phyloP scores from a whole-genome alignment of 1,140 invertebrate genomes.

The Diploscapter pachys region DNA sequence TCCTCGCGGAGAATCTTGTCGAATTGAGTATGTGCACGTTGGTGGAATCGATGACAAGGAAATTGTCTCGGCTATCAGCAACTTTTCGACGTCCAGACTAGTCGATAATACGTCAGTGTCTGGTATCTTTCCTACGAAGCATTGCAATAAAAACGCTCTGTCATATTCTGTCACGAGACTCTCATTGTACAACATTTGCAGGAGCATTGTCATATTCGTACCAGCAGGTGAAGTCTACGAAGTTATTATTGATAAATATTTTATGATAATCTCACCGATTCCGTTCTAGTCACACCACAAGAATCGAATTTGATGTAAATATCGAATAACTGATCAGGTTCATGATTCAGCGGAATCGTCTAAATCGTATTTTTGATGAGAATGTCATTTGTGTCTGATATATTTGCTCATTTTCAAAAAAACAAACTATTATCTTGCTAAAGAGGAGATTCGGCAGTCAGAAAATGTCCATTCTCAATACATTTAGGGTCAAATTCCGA shows the following conservation, averaged over 20 bases:
- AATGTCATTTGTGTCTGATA: no score
- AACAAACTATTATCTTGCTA: no score
- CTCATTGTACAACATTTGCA: constrained; percentile 30
- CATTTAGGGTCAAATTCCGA: no score
- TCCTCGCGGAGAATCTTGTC: constrained; percentile 32
- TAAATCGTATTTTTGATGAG: no score
- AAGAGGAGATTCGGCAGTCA: no score
- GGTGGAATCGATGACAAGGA: constrained; percentile 30
- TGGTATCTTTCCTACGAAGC: constrained; percentile 22
- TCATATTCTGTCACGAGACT: constrained; percentile 26
- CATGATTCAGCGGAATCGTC: no score
- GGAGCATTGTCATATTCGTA: constrained; percentile 21
- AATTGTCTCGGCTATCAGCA: constrained; percentile 33
- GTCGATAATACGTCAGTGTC: constrained; percentile 25
- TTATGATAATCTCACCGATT: neutral
- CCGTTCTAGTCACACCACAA: constrained; percentile 15
- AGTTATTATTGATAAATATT: neutral
- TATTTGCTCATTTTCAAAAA: no score
- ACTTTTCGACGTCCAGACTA: constrained; percentile 20
- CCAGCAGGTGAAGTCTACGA: constrained; percentile 21
- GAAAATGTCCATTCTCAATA: no score
- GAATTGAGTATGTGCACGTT: constrained; percentile 37
- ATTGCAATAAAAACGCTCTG: constrained; percentile 33
- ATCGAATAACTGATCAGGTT: neutral
- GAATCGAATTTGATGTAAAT: constrained; percentile 11